A percentile compares a stretch with the other conserved stretches of the same genome.
Conservation (phyloP, 35 echinoderm and acorn worm species). For the Amphiura filiformis region DNA sequence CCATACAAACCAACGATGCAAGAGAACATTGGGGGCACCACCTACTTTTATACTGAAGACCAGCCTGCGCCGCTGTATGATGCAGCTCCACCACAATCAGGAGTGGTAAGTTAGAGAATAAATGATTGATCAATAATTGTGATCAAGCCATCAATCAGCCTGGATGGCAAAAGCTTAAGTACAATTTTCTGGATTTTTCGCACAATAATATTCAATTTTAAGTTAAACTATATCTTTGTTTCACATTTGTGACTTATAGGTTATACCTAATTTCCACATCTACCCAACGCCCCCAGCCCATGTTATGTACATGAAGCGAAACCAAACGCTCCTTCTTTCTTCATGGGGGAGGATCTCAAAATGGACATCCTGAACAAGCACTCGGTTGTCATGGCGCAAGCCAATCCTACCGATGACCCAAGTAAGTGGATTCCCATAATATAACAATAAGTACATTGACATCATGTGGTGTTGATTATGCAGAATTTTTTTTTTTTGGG, state of each 20-base stretch:
- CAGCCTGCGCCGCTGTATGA: constrained; percentile 47
- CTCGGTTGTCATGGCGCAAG: constrained; percentile 65
- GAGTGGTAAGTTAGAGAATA: constrained; percentile 65
- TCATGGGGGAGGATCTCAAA: constrained; percentile 81
- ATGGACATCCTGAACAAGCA: constrained; percentile 80
- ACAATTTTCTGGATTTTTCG: too few species aligned
- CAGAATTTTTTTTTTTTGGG: too few species aligned
- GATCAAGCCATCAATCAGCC: too few species aligned
- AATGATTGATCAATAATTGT: too few species aligned
- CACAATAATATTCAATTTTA: too few species aligned
- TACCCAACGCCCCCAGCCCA: constrained; percentile 84
- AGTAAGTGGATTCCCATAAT: constrained; percentile 48
- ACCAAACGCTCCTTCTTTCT: constrained; percentile 88
- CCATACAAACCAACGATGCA: constrained; percentile 44
- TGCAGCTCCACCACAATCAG: constrained; percentile 22
- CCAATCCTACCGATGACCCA: constrained; percentile 67
- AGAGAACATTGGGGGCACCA: constrained; percentile 96
- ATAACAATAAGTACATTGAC: too few species aligned
- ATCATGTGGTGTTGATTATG: background rate
- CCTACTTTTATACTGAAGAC: constrained; percentile 96
- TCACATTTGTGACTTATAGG: too few species aligned
- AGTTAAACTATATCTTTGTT: too few species aligned
- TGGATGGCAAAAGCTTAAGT: too few species aligned
- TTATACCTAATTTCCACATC: constrained; percentile 82
- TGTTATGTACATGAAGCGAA: constrained; percentile 84